A percentile compares a stretch with the other conserved stretches of the same genome.
phyloP scores from a whole-genome alignment of 2,888 invertebrate genomes.

The Carterocephalus palaemon region DNA sequence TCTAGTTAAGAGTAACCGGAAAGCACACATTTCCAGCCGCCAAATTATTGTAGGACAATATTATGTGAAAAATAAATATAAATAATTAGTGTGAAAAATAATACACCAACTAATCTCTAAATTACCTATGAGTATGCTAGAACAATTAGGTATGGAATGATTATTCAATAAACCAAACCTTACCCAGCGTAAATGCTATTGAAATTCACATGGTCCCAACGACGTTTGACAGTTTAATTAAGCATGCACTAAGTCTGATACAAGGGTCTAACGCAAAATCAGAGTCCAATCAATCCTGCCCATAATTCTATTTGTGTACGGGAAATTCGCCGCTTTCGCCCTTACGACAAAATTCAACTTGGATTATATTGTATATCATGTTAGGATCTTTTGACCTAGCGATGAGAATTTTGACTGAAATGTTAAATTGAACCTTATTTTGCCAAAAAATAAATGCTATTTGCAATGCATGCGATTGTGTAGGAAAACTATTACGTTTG shows the following conservation, averaged over 20 bases:
- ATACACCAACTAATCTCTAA: too few species aligned
- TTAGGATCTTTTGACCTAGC: constrained; percentile 24
- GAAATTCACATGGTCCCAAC: constrained; percentile 36
- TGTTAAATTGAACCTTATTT: constrained; percentile 17
- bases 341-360: constrained; percentile 22
- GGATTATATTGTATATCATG: background rate
- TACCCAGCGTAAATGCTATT: constrained; percentile 33
- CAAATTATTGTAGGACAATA: too few species aligned
- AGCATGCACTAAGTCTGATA: constrained; percentile 45
- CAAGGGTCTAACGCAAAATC: constrained; percentile 46
- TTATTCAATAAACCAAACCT: constrained; percentile 29
- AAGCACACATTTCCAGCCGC: too few species aligned
- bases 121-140: too few species aligned
- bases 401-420: constrained; percentile 13
- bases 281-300: constrained; percentile 43
- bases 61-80: too few species aligned
- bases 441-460: constrained; percentile 21
- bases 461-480: constrained; percentile 16
- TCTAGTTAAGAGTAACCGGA: too few species aligned
- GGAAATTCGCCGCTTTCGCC: constrained; percentile 28
- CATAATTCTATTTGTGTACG: constrained; percentile 28
- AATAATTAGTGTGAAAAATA: too few species aligned
- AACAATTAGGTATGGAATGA: too few species aligned
- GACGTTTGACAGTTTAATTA: constrained; percentile 53
- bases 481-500: constrained; percentile 32